Conservation (phyloP, 2,113 vertebrate genomes). For the Thamnaconus septentrionalis region DNA sequence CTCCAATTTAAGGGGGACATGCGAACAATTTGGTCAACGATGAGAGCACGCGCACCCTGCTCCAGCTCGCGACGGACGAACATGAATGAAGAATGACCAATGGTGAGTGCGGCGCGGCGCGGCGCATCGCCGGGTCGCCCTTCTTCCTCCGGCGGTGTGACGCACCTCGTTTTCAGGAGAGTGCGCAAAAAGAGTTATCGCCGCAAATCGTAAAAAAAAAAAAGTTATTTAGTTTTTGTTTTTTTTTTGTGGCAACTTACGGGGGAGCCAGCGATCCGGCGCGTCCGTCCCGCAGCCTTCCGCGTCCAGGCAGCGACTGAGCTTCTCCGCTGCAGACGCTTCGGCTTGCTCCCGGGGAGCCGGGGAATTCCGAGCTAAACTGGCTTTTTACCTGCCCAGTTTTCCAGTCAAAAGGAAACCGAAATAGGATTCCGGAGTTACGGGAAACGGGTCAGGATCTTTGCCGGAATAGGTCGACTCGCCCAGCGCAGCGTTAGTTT, state of each 20-base stretch:
- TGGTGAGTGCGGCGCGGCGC: conserved; percentile 52
- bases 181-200: not conserved
- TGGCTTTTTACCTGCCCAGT: conserved; percentile 22
- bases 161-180: conserved; percentile 25
- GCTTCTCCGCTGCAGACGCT: not conserved
- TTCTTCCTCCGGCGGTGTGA: conserved; percentile 20
- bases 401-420: conserved; percentile 57
- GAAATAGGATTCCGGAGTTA: conserved; percentile 45
- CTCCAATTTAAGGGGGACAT: not conserved
- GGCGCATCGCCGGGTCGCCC: not conserved
- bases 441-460: conserved; percentile 9
- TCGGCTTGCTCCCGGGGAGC: not conserved
- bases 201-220: too few species aligned
- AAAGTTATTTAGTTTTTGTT: too few species aligned
- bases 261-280: not conserved
- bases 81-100: conserved; percentile 71
- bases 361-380: conserved; percentile 45
- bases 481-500: not conserved
- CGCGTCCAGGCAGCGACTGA: conserved; percentile 22
- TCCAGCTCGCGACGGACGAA: conserved; percentile 18
- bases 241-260: too few species aligned
- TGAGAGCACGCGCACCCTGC: conserved; percentile 24
- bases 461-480: conserved; percentile 21
- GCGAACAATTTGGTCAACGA: conserved; percentile 5
- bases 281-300: conserved; percentile 28